Percentiles rank a stretch among this genome's conserved stretches.
These are phyloP conservation scores for Regulus satrapa DNA, from an alignment of 2,113 vertebrate species.

Conservation along the genomic window DNA sequence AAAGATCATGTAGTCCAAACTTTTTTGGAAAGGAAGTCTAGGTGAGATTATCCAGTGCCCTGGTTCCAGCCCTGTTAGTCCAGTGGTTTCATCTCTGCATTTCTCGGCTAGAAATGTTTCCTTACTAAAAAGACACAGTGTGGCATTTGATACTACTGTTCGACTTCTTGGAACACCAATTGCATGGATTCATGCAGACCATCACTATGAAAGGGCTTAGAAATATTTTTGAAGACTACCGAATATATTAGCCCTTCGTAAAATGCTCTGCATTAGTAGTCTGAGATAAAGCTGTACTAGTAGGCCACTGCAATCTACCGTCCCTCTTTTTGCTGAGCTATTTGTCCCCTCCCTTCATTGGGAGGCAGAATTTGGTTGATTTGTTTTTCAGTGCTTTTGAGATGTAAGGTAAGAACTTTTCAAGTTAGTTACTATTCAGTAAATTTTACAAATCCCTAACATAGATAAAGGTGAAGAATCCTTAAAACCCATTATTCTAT, in stretches of 20 bases:
- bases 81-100: not conserved
- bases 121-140: not conserved
- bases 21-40: not conserved
- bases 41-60: not conserved
- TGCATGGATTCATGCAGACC: not conserved
- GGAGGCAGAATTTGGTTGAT: not conserved
- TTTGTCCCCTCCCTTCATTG: not conserved
- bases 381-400: not conserved
- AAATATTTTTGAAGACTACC: not conserved
- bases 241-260: not conserved
- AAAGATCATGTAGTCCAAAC: not conserved
- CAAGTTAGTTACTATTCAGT: not conserved
- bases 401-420: not conserved
- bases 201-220: not conserved
- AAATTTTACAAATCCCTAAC: not conserved
- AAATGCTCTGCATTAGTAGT: not conserved
- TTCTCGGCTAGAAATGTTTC: not conserved
- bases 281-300: not conserved
- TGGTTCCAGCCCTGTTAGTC: not conserved
- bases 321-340: not conserved
- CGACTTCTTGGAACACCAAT: not conserved
- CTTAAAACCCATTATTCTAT: not conserved
- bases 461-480: not conserved
- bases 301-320: not conserved
- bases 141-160: not conserved